Conservation (phyloP, 2,888 invertebrate species). For the Heliconius ismenius region DNA sequence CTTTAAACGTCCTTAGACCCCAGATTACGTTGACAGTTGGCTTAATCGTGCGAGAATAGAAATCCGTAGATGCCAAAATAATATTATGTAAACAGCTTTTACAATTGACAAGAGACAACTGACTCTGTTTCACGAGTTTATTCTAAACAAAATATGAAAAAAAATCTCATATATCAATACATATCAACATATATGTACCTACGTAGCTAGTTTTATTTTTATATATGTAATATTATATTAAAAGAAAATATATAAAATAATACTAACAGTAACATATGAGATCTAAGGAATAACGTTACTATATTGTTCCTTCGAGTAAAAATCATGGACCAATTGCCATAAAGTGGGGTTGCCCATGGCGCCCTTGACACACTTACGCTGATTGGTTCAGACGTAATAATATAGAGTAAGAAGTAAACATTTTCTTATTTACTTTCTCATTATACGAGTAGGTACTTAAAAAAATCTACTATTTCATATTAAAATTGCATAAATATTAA, state of each 20-base stretch:
- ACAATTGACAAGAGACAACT: too few species aligned
- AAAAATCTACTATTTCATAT: not conserved
- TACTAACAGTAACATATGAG: conserved; percentile 18
- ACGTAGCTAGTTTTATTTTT: not conserved
- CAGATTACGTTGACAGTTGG: not conserved
- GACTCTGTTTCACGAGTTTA: too few species aligned
- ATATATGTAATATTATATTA: not conserved
- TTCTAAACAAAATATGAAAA: too few species aligned
- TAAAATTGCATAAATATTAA: not conserved
- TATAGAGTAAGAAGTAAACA: not conserved
- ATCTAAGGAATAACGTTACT: conserved; percentile 24
- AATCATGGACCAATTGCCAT: conserved; percentile 31
- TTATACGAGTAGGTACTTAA: not conserved
- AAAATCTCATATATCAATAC: not conserved
- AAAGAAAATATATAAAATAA: not conserved
- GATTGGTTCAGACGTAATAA: conserved; percentile 12
- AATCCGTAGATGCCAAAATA: not conserved
- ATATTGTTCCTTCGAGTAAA: conserved; percentile 20
- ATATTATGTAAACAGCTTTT: not conserved
- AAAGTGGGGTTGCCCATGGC: conserved; percentile 31
- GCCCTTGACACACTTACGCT: conserved; percentile 36
- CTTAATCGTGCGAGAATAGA: not conserved
- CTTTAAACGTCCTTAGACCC: not conserved
- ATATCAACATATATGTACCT: not conserved
- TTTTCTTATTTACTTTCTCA: not conserved